A percentile compares a stretch with the other conserved stretches of the same genome.
Evolutionary conservation across 2,113 vertebrate genomes (phyloP).

Genomic region (Bufo gargarizans): DNA sequence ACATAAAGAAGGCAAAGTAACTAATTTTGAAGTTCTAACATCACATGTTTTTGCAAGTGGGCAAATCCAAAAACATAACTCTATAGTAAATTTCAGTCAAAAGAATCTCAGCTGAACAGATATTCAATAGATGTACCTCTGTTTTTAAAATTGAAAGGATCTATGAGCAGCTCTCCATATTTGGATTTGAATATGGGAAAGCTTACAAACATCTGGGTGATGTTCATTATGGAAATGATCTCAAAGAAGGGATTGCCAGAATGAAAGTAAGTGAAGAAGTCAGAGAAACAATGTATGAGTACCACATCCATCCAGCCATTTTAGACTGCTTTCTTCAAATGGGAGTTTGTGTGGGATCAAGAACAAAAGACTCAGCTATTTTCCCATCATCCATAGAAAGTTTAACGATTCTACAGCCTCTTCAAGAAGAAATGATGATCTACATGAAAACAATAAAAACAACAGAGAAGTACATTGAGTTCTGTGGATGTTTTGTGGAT

Average conservation of each 20-base stretch:
- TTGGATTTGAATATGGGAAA: conserved; percentile 80
- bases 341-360: conserved; percentile 68
- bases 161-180: conserved; percentile 73
- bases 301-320: conserved; percentile 81
- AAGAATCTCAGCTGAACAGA: conserved; percentile 68
- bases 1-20: conserved; percentile 60
- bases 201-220: conserved; percentile 76
- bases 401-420: conserved; percentile 70
- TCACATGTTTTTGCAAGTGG: conserved; percentile 75
- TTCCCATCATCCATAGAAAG: conserved; percentile 81
- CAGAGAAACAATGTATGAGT: conserved; percentile 71
- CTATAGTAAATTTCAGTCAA: conserved; percentile 68
- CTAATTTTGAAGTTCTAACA: conserved; percentile 76
- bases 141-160: conserved; percentile 67
- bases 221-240: conserved; percentile 75
- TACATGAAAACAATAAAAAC: conserved; percentile 76
- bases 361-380: conserved; percentile 61
- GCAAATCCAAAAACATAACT: conserved; percentile 62
- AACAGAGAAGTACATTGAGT: conserved; percentile 72
- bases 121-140: conserved; percentile 74
- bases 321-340: conserved; percentile 86
- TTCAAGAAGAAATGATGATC: conserved; percentile 81
- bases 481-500: conserved; percentile 83
- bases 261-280: conserved; percentile 71
- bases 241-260: conserved; percentile 78